Percentiles rank a stretch among this genome's conserved stretches.
Conservation (phyloP, 92 coral and sea anemone genomes). For the Phymanthus crucifer region DNA sequence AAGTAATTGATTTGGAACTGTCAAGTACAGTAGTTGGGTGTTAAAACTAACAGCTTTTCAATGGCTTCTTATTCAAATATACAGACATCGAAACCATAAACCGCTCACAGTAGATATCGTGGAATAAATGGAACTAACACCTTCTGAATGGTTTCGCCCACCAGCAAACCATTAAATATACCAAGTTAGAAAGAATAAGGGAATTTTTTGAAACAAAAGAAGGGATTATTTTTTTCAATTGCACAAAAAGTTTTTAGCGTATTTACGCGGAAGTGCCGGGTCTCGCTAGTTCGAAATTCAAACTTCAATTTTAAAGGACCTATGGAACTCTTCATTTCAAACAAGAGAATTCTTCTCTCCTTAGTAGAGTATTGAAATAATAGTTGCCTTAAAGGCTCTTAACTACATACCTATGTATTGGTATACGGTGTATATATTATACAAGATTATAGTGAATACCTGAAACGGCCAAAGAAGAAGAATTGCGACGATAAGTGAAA, state of each 20-base stretch:
- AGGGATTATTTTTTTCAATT: neutral
- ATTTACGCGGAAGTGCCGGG: neutral
- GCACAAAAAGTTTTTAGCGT: neutral
- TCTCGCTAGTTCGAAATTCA: neutral
- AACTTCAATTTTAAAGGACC: no score
- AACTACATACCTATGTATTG: no score
- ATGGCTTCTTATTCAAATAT: slow-evolving; percentile 9
- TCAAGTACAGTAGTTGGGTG: slow-evolving; percentile 11
- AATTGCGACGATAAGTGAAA: neutral
- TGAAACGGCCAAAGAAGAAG: neutral
- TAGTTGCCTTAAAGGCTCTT: no score
- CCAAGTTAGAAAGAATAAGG: neutral
- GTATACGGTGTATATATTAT: no score
- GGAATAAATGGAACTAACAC: slow-evolving; percentile 2
- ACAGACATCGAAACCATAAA: slow-evolving; percentile 5
- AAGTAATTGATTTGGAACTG: slow-evolving; percentile 16
- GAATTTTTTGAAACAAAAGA: neutral
- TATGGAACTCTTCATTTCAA: no score
- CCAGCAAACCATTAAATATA: neutral
- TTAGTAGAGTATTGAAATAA: no score
- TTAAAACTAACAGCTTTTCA: slow-evolving; percentile 16
- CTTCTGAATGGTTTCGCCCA: neutral
- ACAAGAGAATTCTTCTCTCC: no score
- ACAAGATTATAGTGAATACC: no score
- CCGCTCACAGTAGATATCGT: neutral